Evolutionary conservation across 1,140 invertebrate genomes (phyloP).

Genomic region (Drosophila bocqueti): DNA sequence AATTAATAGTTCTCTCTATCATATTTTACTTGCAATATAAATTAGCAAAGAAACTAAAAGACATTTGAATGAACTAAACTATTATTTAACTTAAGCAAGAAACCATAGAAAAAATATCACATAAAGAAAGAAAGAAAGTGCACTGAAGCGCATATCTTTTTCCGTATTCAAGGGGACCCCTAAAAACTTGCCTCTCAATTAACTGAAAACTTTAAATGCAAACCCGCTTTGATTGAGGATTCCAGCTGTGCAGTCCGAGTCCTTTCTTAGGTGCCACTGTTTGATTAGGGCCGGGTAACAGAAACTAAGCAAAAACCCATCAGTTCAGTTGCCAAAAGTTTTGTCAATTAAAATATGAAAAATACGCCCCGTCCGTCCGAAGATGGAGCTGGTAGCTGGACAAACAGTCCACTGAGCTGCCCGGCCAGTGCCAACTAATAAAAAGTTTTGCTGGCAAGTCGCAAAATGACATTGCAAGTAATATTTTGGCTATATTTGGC

Average conservation of each 20-base stretch:
- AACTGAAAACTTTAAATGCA: slow-evolving; percentile 59
- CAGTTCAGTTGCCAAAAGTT: slow-evolving; percentile 76
- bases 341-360: slow-evolving; percentile 83
- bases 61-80: background rate
- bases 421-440: slow-evolving; percentile 67
- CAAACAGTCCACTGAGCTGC: slow-evolving; percentile 33
- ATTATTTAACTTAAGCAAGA: background rate
- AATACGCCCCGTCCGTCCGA: slow-evolving; percentile 58
- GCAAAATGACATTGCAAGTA: slow-evolving; percentile 77
- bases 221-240: slow-evolving; percentile 10
- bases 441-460: slow-evolving; percentile 79
- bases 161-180: background rate
- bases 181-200: slow-evolving; percentile 63
- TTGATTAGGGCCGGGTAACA: slow-evolving; percentile 60
- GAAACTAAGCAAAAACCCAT: slow-evolving; percentile 72
- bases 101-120: background rate
- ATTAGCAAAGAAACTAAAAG: background rate
- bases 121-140: background rate
- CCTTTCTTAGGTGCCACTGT: slow-evolving; percentile 26
- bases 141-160: background rate
- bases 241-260: background rate
- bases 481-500: slow-evolving; percentile 71
- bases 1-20: too few relatives aligned
- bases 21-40: background rate
- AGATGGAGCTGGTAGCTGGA: slow-evolving; percentile 16